Base-by-base conservation (phyloP, 2,113 vertebrate species). In the Neopipo cinnamomea region DNA sequence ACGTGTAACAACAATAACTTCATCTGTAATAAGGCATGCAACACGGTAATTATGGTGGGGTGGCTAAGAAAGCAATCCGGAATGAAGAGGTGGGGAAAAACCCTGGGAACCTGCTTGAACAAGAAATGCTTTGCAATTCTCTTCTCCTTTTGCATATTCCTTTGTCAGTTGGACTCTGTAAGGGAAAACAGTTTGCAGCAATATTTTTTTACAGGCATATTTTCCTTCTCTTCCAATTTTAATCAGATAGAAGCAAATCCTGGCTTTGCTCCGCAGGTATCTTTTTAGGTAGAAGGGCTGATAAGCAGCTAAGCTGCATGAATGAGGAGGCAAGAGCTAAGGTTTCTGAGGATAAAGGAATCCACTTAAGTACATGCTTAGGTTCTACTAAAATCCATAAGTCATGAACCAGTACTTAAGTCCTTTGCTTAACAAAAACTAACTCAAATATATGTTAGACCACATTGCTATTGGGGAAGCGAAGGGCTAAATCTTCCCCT, bases 61-160 rank as follows among this genome's bases (percentile, higher is more conserved):
- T 86, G 95, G 88, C 92, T 93, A 95, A 88, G 94, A 95, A 89
- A 93, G 91, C 90, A 96, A 92, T 86, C 85, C 73, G 94, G 76
- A 95, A 88, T 93, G 90, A 96, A 93, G 92, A 93, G 94, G 94
- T 97, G 95, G 90, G 95, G 95, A 66, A 97, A 96, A 97, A 83
- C 94, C 93, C 93, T 93, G 65, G 80, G 93, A 97, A 96, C 94
- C 73, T 97, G 96, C 95, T 93, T 87, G 83, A 87, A 96, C 95
- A 95, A 95, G 97, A 97, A 96, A n/a, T 56, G 62, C 91, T 92
- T 93, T 93, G 85, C 90, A 94, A 33, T 93, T 93, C 91, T 84
- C 42, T 95, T 92, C 84, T 93, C n/a, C 67, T 80, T 96, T 95
- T 96, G 91, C 94, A 94, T 96, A 94, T 94, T 85, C 75, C 70